phyloP scores from a whole-genome alignment of 2,113 vertebrate genomes.

The Phalacrocorax aristotelis region DNA sequence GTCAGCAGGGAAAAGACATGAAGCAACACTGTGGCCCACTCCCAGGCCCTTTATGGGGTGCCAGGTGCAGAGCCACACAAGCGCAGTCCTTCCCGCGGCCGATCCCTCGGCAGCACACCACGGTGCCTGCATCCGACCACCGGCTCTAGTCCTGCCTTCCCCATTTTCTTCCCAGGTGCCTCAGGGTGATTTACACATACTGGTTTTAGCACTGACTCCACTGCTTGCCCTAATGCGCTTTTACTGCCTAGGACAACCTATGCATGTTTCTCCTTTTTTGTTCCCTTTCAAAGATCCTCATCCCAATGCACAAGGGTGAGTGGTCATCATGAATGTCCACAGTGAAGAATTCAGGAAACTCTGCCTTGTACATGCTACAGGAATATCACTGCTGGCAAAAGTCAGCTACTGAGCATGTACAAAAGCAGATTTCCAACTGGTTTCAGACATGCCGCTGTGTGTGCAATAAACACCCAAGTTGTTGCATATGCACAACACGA shows the following conservation, averaged over 20 bases:
- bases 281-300: not conserved
- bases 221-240: not conserved
- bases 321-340: accelerated
- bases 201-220: not conserved
- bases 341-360: accelerated
- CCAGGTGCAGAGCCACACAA: not conserved
- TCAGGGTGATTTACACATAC: not conserved
- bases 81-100: not conserved
- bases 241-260: not conserved
- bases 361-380: accelerated
- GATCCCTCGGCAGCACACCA: accelerated
- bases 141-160: not conserved
- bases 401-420: not conserved
- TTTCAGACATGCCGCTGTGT: not conserved
- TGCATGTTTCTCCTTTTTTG: accelerated
- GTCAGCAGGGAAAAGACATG: not conserved
- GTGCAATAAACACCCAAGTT: accelerated
- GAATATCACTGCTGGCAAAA: not conserved
- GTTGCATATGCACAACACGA: accelerated
- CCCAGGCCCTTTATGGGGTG: accelerated
- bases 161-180: not conserved
- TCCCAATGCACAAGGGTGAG: accelerated
- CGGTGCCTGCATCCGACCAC: accelerated
- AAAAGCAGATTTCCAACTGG: not conserved
- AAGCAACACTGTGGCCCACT: not conserved